phyloP scores from a whole-genome alignment of 1,140 invertebrate genomes.

The Zaprionus camerounensis region DNA sequence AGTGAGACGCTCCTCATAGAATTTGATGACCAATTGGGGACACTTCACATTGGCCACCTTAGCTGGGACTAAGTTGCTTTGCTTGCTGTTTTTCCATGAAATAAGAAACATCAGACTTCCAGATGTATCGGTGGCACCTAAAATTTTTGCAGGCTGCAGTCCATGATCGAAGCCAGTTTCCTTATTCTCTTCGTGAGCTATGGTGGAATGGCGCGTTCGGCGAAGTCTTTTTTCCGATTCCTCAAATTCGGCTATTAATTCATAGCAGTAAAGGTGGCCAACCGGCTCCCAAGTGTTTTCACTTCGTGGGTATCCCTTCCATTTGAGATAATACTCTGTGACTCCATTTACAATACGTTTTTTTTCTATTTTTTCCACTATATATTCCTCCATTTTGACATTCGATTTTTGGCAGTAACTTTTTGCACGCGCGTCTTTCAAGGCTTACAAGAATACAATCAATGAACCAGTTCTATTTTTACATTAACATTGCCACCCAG shows the following conservation, averaged over 20 bases:
- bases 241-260: slow-evolving; percentile 94
- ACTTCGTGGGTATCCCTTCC: slow-evolving; percentile 93
- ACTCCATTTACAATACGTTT: slow-evolving; percentile 90
- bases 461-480: background rate
- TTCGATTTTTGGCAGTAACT: background rate
- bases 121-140: slow-evolving; percentile 95
- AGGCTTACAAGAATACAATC: background rate
- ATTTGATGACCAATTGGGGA: slow-evolving; percentile 97
- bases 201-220: background rate
- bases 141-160: slow-evolving; percentile 96
- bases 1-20: slow-evolving; percentile 96
- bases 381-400: slow-evolving; percentile 89
- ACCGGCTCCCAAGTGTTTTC: slow-evolving; percentile 95
- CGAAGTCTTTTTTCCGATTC: slow-evolving; percentile 88
- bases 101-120: slow-evolving; percentile 98
- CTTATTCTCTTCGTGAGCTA: background rate
- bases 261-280: slow-evolving; percentile 95
- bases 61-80: slow-evolving; percentile 95
- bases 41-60: slow-evolving; percentile 95
- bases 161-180: slow-evolving; percentile 92
- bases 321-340: slow-evolving; percentile 95
- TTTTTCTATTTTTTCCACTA: slow-evolving; percentile 95
- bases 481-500: background rate
- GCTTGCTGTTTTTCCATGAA: slow-evolving; percentile 98
- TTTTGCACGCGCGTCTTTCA: background rate